Conservation (phyloP, 1,140 invertebrate genomes). For the Neodiprion virginianus region DNA sequence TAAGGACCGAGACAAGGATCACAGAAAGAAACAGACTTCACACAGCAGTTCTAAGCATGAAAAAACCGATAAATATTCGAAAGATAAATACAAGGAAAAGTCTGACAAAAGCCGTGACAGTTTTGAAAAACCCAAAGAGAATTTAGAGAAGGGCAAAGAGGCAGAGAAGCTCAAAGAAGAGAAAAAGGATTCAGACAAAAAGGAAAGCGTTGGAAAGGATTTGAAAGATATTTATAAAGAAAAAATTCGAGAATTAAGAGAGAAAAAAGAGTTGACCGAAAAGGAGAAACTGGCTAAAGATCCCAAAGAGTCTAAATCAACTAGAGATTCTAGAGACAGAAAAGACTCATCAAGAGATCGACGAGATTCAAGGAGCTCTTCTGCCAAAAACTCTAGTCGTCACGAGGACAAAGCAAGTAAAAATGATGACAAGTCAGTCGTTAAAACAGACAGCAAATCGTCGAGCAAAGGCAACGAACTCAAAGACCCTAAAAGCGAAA, state of each 20-base stretch:
- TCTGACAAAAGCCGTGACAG: not conserved
- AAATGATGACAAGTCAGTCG: constrained; percentile 36
- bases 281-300: constrained; percentile 54
- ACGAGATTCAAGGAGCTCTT: constrained; percentile 45
- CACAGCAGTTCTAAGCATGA: constrained; percentile 27
- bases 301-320: not conserved
- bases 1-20: constrained; percentile 13
- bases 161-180: constrained; percentile 42
- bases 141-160: constrained; percentile 24
- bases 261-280: constrained; percentile 59
- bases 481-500: constrained; percentile 47
- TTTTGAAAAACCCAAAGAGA: constrained; percentile 22
- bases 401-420: constrained; percentile 33
- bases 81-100: constrained; percentile 36
- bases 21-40: constrained; percentile 12
- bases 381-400: constrained; percentile 25
- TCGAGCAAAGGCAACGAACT: constrained; percentile 44
- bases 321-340: constrained; percentile 37
- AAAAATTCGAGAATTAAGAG: constrained; percentile 56
- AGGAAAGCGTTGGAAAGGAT: constrained; percentile 49
- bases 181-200: constrained; percentile 39
- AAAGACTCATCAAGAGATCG: constrained; percentile 43
- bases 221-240: constrained; percentile 60
- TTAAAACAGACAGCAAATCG: constrained; percentile 29
- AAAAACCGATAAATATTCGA: constrained; percentile 33